Evolutionary conservation across 2,888 invertebrate species (phyloP).

Genomic region (Noctua comes): DNA sequence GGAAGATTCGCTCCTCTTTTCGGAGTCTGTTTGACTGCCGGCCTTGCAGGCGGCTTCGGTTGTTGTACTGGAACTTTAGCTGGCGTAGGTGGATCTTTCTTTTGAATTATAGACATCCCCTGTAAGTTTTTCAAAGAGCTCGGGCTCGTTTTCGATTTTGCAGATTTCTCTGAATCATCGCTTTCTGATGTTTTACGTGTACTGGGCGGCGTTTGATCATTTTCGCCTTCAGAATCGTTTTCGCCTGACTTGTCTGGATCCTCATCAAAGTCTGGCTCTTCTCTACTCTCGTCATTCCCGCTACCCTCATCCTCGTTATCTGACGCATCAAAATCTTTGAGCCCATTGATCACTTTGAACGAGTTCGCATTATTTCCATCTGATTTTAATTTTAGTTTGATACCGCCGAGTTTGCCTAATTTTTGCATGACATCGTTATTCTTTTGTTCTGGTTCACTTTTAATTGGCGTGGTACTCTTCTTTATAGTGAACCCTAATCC

Average conservation of each 20-base stretch:
- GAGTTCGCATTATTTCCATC: constrained; percentile 83
- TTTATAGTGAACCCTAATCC: constrained; percentile 87
- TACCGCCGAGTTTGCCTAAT: constrained; percentile 85
- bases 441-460: constrained; percentile 79
- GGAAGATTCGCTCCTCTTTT: constrained; percentile 80
- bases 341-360: constrained; percentile 86
- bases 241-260: constrained; percentile 69
- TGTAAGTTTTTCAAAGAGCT: constrained; percentile 73
- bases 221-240: constrained; percentile 75
- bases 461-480: constrained; percentile 82
- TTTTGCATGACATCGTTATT: constrained; percentile 81
- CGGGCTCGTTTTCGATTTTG: constrained; percentile 38
- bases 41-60: constrained; percentile 74
- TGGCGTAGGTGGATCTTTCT: constrained; percentile 68
- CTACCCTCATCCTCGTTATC: constrained; percentile 84
- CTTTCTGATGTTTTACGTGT: constrained; percentile 71
- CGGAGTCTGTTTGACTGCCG: constrained; percentile 85
- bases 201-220: constrained; percentile 55
- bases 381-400: constrained; percentile 87
- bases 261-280: constrained; percentile 75
- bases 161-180: constrained; percentile 69
- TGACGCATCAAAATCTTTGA: constrained; percentile 86
- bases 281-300: constrained; percentile 77
- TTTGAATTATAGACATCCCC: constrained; percentile 71
- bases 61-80: constrained; percentile 65